A percentile compares a stretch with the other conserved stretches of the same genome.
phyloP scores from a whole-genome alignment of 2,888 invertebrate genomes.

The Cyrtodaria siliqua region DNA sequence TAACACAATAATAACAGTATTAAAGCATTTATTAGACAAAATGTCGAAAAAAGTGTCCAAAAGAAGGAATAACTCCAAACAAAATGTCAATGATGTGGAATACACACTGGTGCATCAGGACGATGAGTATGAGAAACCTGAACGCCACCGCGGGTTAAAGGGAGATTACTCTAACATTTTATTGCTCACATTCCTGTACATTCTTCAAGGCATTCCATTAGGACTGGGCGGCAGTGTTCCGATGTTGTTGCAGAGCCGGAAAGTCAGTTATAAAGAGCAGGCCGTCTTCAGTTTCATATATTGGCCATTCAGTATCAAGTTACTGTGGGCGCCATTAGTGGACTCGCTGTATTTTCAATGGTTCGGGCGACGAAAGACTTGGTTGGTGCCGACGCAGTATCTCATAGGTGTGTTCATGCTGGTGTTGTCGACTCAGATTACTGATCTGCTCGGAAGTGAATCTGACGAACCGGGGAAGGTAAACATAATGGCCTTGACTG shows the following conservation, averaged over 20 bases:
- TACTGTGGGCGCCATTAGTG: constrained; percentile 99
- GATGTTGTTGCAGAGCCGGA: constrained; percentile 96
- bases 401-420: constrained; percentile 95
- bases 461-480: constrained; percentile 83
- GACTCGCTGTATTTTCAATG: constrained; percentile 94
- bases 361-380: constrained; percentile 96
- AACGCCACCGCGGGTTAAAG: constrained; percentile 51
- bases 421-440: constrained; percentile 89
- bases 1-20: no score
- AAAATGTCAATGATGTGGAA: background rate
- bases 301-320: constrained; percentile 95
- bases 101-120: constrained; percentile 6
- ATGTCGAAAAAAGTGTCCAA: constrained; percentile 16
- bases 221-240: constrained; percentile 98
- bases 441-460: constrained; percentile 91
- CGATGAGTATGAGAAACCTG: constrained; percentile 14
- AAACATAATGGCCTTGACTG: constrained; percentile 88
- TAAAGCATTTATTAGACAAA: background rate
- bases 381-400: constrained; percentile 97
- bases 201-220: constrained; percentile 94
- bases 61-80: constrained; percentile 15
- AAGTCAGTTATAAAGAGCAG: constrained; percentile 97
- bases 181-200: constrained; percentile 95
- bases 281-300: constrained; percentile 93
- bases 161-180: constrained; percentile 90